Base-by-base conservation (phyloP, 2,797 vertebrate species). In the Hippocampus kuda region DNA sequence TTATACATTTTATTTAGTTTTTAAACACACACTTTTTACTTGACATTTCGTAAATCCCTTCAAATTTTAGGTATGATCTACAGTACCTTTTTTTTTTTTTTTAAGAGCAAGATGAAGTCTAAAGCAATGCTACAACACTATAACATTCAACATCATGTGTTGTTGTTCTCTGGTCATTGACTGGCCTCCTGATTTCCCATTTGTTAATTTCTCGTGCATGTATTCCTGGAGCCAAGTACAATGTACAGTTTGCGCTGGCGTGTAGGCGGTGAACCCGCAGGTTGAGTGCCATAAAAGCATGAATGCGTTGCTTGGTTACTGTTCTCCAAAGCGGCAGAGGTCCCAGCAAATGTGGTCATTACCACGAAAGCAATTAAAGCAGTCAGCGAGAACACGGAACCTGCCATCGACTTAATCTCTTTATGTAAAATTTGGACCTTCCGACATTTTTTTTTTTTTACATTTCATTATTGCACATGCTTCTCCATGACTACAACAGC, bases 191-290 rank as follows among this genome's bases (percentile, higher is more conserved):
- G 13, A 59, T 15, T 27, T 24, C 26, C 20, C 15, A 26, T 27
- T 13, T 30, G 26, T 20, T 38, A 18, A 61, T 20, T 61, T 38
- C 30, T 9, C 16, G 38, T 60, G 59, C 59, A 34, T 26, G 44
- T 26, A 48, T 46, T 65, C 44, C 48, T n/a, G 2, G 68, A 41
- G 44, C 24, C 12, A 22, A 75, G 69, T 66, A 74, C 26, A 57
- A 46, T 54, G 42, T 63, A 60, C 74, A 70, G 53, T 70, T 42
- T 74, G 65, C 68, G 61, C 56, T 27, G 38, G 30, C 53, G 73
- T 69, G 77, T 78, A 76, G 78, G 79, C 72, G 73, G 78, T 42
- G 26, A 76, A 75, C 77, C 74, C 72, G 72, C 70, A 72, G 68
- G 71, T 68, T 4, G 54, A 70, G 38, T 26, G 49, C 63, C 60